Evolutionary conservation across 1,140 invertebrate genomes (phyloP).

Genomic region (Rhyzopertha dominica): DNA sequence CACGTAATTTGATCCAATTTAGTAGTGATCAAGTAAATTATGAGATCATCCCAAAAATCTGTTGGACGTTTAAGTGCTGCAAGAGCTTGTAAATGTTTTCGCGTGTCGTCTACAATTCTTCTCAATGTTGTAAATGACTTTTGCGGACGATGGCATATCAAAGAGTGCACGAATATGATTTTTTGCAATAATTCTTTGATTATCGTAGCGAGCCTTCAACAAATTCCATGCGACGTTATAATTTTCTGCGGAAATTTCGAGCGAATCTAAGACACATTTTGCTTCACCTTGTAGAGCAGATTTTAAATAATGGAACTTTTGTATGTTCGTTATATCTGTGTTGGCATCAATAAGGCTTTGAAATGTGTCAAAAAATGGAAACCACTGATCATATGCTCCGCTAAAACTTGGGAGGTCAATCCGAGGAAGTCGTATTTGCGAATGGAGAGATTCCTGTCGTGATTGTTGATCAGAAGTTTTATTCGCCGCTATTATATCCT

Average conservation of each 20-base stretch:
- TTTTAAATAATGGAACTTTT: slow-evolving; percentile 8
- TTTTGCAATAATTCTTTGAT: slow-evolving; percentile 1
- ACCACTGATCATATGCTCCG: neutral
- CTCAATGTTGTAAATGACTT: neutral
- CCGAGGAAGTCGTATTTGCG: neutral
- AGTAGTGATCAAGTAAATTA: slow-evolving; percentile 33
- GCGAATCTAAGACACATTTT: neutral
- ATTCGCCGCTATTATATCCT: too few species aligned
- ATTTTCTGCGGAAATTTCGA: neutral
- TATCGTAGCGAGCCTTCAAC: neutral
- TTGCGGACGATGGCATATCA: neutral
- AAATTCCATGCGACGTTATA: neutral
- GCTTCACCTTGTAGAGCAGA: slow-evolving; percentile 2
- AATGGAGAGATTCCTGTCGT: too few species aligned
- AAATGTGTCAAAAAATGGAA: slow-evolving; percentile 1
- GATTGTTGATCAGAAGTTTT: too few species aligned
- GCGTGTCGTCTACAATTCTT: neutral
- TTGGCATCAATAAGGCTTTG: neutral
- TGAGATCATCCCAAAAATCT: slow-evolving; percentile 34
- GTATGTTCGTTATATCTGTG: neutral
- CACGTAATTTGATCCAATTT: slow-evolving; percentile 34
- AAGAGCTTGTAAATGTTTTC: slow-evolving; percentile 5
- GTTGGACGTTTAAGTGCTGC: slow-evolving; percentile 1
- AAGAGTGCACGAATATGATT: neutral
- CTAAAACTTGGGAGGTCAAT: neutral